Percentiles rank a stretch among this genome's conserved stretches.
phyloP scores from a whole-genome alignment of 2,113 vertebrate species.

The Microcebus murinus region DNA sequence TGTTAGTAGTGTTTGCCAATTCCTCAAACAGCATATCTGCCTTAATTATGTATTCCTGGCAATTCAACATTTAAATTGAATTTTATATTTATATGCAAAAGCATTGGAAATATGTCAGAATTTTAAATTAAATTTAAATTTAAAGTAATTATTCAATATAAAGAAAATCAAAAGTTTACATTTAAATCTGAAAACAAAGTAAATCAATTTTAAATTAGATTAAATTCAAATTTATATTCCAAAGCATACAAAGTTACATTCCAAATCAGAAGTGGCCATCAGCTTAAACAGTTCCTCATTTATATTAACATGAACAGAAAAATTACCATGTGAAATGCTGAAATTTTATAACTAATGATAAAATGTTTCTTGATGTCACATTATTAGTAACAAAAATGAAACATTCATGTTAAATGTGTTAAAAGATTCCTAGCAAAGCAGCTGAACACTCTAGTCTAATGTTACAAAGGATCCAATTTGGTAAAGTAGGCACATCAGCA shows the following conservation, averaged over 20 bases:
- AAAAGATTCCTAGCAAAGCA: not conserved
- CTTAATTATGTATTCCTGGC: constrained; percentile 31
- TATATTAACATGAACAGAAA: not conserved
- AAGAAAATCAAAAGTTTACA: constrained; percentile 43
- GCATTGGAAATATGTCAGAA: constrained; percentile 35
- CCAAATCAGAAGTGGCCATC: constrained; percentile 33
- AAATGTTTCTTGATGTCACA: not conserved
- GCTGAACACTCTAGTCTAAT: not conserved
- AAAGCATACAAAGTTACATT: not conserved
- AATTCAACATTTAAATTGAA: constrained; percentile 52
- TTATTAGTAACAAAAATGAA: constrained; percentile 36
- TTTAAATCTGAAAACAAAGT: constrained; percentile 62
- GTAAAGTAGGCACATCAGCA: not conserved
- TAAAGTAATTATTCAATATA: constrained; percentile 37
- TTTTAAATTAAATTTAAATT: constrained; percentile 59
- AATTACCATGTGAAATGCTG: not conserved
- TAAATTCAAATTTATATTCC: constrained; percentile 46
- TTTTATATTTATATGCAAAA: constrained; percentile 52
- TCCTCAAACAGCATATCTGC: constrained; percentile 6
- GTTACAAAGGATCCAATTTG: not conserved
- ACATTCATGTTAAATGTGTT: not conserved
- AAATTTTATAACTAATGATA: not conserved
- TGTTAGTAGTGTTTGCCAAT: not conserved
- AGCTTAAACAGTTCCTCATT: not conserved
- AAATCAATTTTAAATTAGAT: constrained; percentile 1